Percentiles rank a stretch among this genome's conserved stretches.
phyloP scores from a whole-genome alignment of 2,888 invertebrate genomes.

The Idaea biselata region DNA sequence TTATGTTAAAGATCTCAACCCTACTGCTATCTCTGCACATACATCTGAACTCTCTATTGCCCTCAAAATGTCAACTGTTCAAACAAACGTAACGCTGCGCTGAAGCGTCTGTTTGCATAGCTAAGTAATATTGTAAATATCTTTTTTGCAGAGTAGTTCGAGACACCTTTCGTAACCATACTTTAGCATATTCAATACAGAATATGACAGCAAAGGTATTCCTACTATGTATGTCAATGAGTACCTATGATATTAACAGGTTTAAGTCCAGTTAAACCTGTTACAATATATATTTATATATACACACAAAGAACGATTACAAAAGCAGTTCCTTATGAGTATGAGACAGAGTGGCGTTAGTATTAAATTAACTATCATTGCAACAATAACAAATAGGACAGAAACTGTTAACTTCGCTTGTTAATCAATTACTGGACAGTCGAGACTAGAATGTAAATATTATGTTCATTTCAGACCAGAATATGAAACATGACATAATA shows the following conservation, averaged over 20 bases:
- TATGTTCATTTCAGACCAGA: conserved; percentile 33
- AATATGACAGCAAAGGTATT: neutral
- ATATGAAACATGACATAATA: conserved; percentile 56
- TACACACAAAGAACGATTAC: conserved; percentile 37
- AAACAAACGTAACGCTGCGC: conserved; percentile 46
- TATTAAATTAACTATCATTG: conserved; percentile 43
- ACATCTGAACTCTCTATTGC: neutral
- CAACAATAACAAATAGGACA: conserved; percentile 44
- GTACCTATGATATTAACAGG: conserved; percentile 11
- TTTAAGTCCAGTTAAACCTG: conserved; percentile 21
- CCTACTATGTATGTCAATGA: neutral
- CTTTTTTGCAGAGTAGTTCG: conserved; percentile 1
- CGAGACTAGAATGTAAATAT: conserved; percentile 22
- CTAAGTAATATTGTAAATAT: conserved; percentile 4
- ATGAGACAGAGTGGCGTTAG: conserved; percentile 36
- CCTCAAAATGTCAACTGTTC: conserved; percentile 32
- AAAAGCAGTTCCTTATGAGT: conserved; percentile 48
- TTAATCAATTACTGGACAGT: conserved; percentile 26
- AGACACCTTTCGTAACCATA: neutral
- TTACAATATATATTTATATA: conserved; percentile 37
- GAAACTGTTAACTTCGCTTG: conserved; percentile 42
- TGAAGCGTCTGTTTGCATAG: conserved; percentile 9
- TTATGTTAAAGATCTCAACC: conserved; percentile 12
- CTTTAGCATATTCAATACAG: neutral
- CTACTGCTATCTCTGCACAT: neutral